Conservation (phyloP, 2,888 invertebrate species). For the Eugnorisma glareosa region DNA sequence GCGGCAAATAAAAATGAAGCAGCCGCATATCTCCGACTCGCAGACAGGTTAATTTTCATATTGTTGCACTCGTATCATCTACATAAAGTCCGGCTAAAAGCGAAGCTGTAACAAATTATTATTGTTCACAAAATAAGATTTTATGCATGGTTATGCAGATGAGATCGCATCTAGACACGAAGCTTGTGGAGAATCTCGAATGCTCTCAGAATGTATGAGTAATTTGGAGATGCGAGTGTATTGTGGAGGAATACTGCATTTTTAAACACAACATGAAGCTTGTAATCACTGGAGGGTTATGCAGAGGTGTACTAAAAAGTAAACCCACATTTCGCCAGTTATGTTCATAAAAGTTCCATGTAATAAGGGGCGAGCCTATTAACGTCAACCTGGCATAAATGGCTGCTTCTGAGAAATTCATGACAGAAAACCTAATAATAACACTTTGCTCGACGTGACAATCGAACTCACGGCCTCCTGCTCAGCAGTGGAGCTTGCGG, state of each 20-base stretch:
- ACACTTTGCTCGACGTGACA: background rate
- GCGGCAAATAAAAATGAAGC: conserved; percentile 37
- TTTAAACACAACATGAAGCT: conserved; percentile 5
- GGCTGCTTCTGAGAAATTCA: background rate
- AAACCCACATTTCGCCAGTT: background rate
- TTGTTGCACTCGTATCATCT: conserved; percentile 55
- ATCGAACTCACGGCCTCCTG: background rate
- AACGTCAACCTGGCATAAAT: background rate
- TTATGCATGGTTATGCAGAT: conserved; percentile 67
- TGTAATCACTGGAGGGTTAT: background rate
- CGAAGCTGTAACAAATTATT: conserved; percentile 59
- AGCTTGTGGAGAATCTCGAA: conserved; percentile 53
- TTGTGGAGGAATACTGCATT: conserved; percentile 34
- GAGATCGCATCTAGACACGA: conserved; percentile 59
- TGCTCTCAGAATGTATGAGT: conserved; percentile 38
- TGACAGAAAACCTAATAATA: background rate
- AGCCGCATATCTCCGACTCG: conserved; percentile 36
- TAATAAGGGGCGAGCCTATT: background rate
- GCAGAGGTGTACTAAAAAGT: background rate
- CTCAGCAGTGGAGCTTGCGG: background rate
- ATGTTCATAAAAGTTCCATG: background rate
- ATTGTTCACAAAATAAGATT: conserved; percentile 68
- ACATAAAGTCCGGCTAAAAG: conserved; percentile 52
- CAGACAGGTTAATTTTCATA: conserved; percentile 63
- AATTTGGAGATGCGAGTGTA: conserved; percentile 52